A percentile compares a stretch with the other conserved stretches of the same genome.
Conservation (phyloP, 2,888 invertebrate genomes). For the Aplocera efformata region DNA sequence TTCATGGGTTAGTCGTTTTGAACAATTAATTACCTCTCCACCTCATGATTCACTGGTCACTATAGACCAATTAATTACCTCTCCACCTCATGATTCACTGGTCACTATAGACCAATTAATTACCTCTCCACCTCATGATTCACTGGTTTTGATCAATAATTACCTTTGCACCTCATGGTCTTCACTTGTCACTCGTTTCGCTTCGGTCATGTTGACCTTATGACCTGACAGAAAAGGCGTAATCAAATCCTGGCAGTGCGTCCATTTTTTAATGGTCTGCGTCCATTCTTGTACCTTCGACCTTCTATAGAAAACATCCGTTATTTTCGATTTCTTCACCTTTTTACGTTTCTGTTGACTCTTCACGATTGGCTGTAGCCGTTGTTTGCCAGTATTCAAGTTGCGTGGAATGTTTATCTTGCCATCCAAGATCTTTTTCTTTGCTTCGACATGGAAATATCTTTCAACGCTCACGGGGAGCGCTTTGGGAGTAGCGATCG, state of each 20-base stretch:
- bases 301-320: slow-evolving; percentile 35
- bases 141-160: not conserved
- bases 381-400: not conserved
- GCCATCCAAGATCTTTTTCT: not conserved
- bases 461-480: too few species aligned
- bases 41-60: too few species aligned
- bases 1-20: too few species aligned
- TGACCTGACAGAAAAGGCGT: slow-evolving; percentile 42
- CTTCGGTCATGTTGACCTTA: slow-evolving; percentile 24
- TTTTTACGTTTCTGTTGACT: slow-evolving; percentile 1
- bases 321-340: not conserved
- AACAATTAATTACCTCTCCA: too few species aligned
- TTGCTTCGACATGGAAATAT: not conserved
- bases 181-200: slow-evolving; percentile 10
- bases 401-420: too few species aligned
- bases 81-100: too few species aligned
- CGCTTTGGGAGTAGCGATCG: not conserved
- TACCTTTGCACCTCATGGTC: slow-evolving; percentile 37
- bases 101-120: too few species aligned
- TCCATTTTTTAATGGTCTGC: slow-evolving; percentile 30
- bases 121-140: too few species aligned
- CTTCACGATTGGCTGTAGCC: not conserved
- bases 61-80: too few species aligned
- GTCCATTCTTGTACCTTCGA: too few species aligned
- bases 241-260: slow-evolving; percentile 41